A percentile compares a stretch with the other conserved stretches of the same genome.
These are phyloP conservation scores for Galendromus occidentalis DNA, from an alignment of 1,140 invertebrate species.

Conservation along the genomic window DNA sequence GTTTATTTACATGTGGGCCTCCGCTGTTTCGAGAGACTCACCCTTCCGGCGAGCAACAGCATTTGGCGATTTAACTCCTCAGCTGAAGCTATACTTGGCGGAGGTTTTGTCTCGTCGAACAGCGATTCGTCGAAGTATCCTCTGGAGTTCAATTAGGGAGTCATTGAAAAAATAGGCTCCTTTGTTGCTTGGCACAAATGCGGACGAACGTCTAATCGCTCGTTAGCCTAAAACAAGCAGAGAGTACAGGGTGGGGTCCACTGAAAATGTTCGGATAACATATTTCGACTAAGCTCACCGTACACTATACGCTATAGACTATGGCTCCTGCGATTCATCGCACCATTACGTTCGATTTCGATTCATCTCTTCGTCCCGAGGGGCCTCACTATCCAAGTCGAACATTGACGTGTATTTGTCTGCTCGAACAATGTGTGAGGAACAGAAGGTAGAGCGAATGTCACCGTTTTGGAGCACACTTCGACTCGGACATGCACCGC, in stretches of 20 bases:
- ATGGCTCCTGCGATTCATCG: too few species aligned
- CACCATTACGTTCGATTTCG: too few species aligned
- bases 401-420: background rate
- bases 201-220: background rate
- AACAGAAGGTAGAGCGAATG: background rate
- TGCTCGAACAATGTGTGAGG: slow-evolving; percentile 8
- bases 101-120: too few species aligned
- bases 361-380: too few species aligned
- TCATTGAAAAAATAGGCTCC: too few species aligned
- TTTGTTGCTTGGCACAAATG: slow-evolving; percentile 5
- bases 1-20: too few species aligned
- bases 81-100: too few species aligned
- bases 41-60: too few species aligned
- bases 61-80: too few species aligned
- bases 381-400: background rate
- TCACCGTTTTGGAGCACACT: background rate
- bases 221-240: background rate
- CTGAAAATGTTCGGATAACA: background rate
- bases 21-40: too few species aligned
- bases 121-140: too few species aligned
- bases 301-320: background rate
- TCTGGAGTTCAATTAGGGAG: too few species aligned
- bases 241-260: background rate
- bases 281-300: background rate
- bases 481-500: background rate